Base-by-base conservation (phyloP, 2,113 vertebrate genomes). In the Mastomys coucha region DNA sequence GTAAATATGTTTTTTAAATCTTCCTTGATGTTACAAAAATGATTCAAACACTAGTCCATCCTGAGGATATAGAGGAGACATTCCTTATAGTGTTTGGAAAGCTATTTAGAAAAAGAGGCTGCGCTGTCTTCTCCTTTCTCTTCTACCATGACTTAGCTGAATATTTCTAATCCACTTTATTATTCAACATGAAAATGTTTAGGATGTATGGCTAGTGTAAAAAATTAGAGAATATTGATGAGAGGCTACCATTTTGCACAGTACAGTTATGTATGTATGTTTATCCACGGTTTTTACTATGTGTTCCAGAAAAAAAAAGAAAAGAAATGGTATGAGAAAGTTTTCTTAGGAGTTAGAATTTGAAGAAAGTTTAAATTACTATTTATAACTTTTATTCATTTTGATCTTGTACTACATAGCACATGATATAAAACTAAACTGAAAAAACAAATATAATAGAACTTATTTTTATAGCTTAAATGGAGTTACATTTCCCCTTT, bases 11-110 rank as follows among this genome's bases (percentile, higher is more conserved):
- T 75, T 36, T 75, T 91, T 49, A 72, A 1, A 1, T 82, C 7
- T 51, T 0, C 80, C 36, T 80, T 36, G 97, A 77, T 96, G 39
- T 78, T 1, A 13, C 90, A 96, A 51, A 95, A 96, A 26, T 51
- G 22, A 85, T 87, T 87, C 63, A 56, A 1, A 96, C 76, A 84
- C 60, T 77, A 95, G 92, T 91, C 72, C 93, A 89, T n/a, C 6
- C 33, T 88, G 63, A 72, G 92, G 80, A 77, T 39, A 0, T 0
- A 63, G 93, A 91, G n/a, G 53, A 93, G 4, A 76, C 8, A 89
- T 28, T 88, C 22, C 81, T 81, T 92, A 91, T 89, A 77, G 94
- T 17, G 51, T 75, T 65, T 87, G 33, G 17, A 78, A 91, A 93
- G 5, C 60, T 53, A 42, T 72, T 81, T 0, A 36, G 13, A 75